Base-by-base conservation (phyloP, 2,113 vertebrate species). In the Stomatorhinus ivindoensis region DNA sequence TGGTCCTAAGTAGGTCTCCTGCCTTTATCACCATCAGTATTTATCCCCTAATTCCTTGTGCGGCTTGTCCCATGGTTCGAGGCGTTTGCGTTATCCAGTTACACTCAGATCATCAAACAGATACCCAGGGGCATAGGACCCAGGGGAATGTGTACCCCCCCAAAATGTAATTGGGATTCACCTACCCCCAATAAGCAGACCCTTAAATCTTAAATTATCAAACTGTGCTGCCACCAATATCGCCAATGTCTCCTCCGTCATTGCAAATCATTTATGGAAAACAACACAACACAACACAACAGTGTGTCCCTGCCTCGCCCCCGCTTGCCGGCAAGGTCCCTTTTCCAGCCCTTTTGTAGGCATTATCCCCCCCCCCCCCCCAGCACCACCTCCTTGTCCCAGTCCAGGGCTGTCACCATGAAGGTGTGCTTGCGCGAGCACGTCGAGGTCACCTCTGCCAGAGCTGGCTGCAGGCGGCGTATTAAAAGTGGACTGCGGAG, bases 11-110 rank as follows among this genome's bases (percentile, higher is more conserved):
- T 15, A 83, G 87, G 86, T 48, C 27, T 65, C 50, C 35, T 55
- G 27, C 42, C 50, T 88, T 90, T 88, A 88, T 90, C 87, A 8
- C 47, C 51, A 27, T 65, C 44, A 73, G 50, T 48, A 24, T 90
- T 83, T 84, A 85, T 65, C 65, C 46, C 51, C 76, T 47, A 80
- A 15, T 55, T 51, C 86, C n/a, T 47, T 13, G 35, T 44, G 39
- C 17, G 17, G 73, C 69, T 47, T 84, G 19, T 87, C 35, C 46
- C n/a, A 50, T 17, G 73, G 73, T 80, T 80, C 17, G 6, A 80
- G 73, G 15, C 73, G 19, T 80, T 80, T 2, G 61, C 10, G n/a
- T 31, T 13, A 11, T 13, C 61, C n/a, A 27, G 35, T 80, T 42
- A 42, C 15, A 42, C 73, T 76, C 31, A 35, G 39, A 42, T 80